These are phyloP conservation scores for Drosophila subpulchrella DNA, from an alignment of 1,140 invertebrate genomes.

Conservation along the genomic window DNA sequence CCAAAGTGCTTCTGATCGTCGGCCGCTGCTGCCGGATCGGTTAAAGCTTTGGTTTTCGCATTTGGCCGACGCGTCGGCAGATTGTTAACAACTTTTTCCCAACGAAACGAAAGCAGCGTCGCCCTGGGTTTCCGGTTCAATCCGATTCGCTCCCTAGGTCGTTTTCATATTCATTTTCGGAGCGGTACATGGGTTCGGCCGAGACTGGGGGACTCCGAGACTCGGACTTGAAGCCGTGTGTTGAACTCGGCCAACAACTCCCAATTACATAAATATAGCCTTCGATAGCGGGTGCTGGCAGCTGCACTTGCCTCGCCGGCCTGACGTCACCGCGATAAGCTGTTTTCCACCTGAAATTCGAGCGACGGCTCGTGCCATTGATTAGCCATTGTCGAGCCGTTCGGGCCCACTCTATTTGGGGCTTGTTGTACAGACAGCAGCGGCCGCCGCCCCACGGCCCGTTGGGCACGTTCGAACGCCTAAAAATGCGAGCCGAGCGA, in stretches of 20 bases:
- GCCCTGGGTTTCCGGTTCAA: conserved; percentile 68
- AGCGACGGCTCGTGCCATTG: conserved; percentile 64
- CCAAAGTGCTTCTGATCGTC: conserved; percentile 80
- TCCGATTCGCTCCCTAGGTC: conserved; percentile 46
- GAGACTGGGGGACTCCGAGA: conserved; percentile 23
- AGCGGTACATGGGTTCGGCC: conserved; percentile 22
- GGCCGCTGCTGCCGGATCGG: conserved; percentile 51
- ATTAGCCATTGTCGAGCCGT: conserved; percentile 38
- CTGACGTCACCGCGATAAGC: conserved; percentile 66
- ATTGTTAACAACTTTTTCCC: conserved; percentile 79
- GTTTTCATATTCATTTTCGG: conserved; percentile 11
- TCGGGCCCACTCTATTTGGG: conserved; percentile 19
- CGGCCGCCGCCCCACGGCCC: conserved; percentile 3
- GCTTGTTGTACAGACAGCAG: conserved; percentile 24
- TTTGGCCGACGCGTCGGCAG: conserved; percentile 40
- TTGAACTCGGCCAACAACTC: conserved; percentile 37
- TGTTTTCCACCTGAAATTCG: neutral
- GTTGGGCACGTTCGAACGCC: conserved; percentile 46
- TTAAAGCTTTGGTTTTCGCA: conserved; percentile 73
- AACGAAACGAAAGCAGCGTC: conserved; percentile 52
- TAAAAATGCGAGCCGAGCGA: conserved; percentile 20
- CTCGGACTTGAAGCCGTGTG: conserved; percentile 31
- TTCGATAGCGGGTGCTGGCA: conserved; percentile 19
- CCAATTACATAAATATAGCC: conserved; percentile 35
- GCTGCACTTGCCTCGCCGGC: conserved; percentile 29